These are phyloP conservation scores for Drosophila tani DNA, from an alignment of 1,140 invertebrate genomes.

Conservation along the genomic window DNA sequence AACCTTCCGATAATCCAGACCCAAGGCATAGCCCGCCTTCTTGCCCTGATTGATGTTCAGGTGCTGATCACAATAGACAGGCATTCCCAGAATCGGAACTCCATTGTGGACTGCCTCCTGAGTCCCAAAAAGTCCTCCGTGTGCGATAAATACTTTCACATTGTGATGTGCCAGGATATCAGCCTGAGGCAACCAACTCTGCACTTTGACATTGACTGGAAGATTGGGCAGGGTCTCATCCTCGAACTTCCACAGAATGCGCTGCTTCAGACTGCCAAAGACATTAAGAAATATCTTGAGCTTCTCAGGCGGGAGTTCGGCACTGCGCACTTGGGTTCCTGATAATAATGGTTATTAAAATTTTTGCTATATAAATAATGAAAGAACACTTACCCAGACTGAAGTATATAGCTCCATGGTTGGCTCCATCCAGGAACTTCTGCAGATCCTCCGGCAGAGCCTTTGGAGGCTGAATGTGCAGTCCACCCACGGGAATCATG, in stretches of 20 bases:
- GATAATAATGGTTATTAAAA: background rate
- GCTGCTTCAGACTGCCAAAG: slow-evolving; percentile 86
- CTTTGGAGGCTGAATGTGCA: slow-evolving; percentile 84
- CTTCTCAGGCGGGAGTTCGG: slow-evolving; percentile 84
- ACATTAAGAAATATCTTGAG: slow-evolving; percentile 85
- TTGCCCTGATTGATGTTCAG: slow-evolving; percentile 58
- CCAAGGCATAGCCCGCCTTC: slow-evolving; percentile 53
- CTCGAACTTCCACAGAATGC: slow-evolving; percentile 88
- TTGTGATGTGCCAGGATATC: slow-evolving; percentile 88
- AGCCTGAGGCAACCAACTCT: slow-evolving; percentile 88
- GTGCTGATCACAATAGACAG: slow-evolving; percentile 87
- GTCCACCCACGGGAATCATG: slow-evolving; percentile 86
- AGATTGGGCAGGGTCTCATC: slow-evolving; percentile 84
- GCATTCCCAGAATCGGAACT: slow-evolving; percentile 88
- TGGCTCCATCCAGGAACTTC: slow-evolving; percentile 83
- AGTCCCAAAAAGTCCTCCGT: slow-evolving; percentile 87
- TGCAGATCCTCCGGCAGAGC: slow-evolving; percentile 75
- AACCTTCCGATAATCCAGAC: slow-evolving; percentile 60
- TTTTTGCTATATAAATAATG: too few relatives aligned
- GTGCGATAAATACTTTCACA: slow-evolving; percentile 87
- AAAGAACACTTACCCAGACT: slow-evolving; percentile 12
- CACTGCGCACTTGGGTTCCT: slow-evolving; percentile 13
- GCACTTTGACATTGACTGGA: slow-evolving; percentile 87
- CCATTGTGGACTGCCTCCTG: slow-evolving; percentile 87
- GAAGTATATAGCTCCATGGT: slow-evolving; percentile 86